Evolutionary conservation across 1,140 invertebrate species (phyloP).

Genomic region (Onthophagus taurus): DNA sequence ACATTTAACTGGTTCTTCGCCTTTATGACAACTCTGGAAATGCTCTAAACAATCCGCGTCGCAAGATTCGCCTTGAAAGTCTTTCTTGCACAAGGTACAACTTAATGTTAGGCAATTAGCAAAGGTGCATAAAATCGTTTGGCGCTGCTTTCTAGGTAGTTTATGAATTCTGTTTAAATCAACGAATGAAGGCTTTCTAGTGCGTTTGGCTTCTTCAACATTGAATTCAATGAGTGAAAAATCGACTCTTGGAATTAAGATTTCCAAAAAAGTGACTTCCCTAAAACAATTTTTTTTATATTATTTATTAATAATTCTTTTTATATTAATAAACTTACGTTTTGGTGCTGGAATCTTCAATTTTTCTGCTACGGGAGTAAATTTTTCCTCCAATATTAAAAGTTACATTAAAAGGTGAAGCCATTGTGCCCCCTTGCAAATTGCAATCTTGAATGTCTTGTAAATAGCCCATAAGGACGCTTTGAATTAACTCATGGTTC

Average conservation of each 20-base stretch:
- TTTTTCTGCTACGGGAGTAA: constrained; percentile 6
- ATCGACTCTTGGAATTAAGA: constrained; percentile 2
- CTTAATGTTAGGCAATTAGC: neutral
- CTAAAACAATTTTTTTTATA: neutral
- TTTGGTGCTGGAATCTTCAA: neutral
- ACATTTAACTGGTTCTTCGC: constrained; percentile 6
- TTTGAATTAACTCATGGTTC: too few species aligned
- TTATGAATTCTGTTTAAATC: constrained; percentile 3
- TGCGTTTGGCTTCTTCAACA: neutral
- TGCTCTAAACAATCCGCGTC: constrained; percentile 9
- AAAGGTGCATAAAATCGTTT: neutral
- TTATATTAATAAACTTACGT: constrained; percentile 1
- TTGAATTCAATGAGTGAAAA: neutral
- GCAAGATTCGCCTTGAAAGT: neutral
- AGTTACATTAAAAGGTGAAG: neutral
- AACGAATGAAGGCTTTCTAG: constrained; percentile 3
- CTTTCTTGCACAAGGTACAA: constrained; percentile 6
- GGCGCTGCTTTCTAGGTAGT: neutral
- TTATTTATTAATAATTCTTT: neutral
- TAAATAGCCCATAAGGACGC: neutral
- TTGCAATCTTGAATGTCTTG: constrained; percentile 5
- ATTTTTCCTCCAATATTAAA: constrained; percentile 7
- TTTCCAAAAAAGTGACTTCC: constrained; percentile 5
- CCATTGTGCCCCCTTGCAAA: constrained; percentile 2
- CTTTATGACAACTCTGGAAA: constrained; percentile 9